phyloP scores from a whole-genome alignment of 2,797 vertebrate genomes.

The Emys orbicularis region DNA sequence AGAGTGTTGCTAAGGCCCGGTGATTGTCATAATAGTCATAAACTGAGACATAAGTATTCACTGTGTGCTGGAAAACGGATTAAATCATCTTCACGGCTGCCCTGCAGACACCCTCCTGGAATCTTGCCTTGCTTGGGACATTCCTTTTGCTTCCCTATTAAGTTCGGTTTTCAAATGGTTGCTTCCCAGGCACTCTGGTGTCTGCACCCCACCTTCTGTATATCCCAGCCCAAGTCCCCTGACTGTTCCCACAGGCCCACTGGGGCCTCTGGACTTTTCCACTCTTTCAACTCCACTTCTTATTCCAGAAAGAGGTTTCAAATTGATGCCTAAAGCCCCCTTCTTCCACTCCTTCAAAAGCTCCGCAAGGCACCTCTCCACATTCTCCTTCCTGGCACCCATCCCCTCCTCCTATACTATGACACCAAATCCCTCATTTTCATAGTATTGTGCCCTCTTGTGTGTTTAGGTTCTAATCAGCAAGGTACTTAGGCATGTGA shows the following conservation, averaged over 20 bases:
- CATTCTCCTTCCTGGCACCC: background rate
- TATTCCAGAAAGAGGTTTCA: too few species aligned
- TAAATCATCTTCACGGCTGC: background rate
- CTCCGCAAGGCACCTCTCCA: background rate
- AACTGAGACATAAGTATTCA: background rate
- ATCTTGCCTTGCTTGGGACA: background rate
- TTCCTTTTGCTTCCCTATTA: background rate
- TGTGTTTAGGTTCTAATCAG: background rate
- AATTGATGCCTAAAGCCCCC: background rate
- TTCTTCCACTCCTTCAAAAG: background rate
- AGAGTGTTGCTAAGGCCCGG: conserved; percentile 10
- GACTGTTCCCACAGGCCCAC: background rate
- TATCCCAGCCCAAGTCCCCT: background rate
- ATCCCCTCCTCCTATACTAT: background rate
- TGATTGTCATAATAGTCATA: background rate
- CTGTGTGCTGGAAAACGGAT: background rate
- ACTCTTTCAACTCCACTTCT: background rate
- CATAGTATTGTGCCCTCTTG: background rate
- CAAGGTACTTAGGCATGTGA: background rate
- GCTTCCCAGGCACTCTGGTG: background rate
- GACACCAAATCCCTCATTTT: background rate
- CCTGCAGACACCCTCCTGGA: background rate
- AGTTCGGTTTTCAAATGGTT: background rate
- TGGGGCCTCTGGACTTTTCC: background rate
- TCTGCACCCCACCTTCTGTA: background rate